Evolutionary conservation across 1,140 invertebrate species (phyloP), one percentile per base, ranked within the genome.

Genomic region (Leucophenga varia): DNA sequence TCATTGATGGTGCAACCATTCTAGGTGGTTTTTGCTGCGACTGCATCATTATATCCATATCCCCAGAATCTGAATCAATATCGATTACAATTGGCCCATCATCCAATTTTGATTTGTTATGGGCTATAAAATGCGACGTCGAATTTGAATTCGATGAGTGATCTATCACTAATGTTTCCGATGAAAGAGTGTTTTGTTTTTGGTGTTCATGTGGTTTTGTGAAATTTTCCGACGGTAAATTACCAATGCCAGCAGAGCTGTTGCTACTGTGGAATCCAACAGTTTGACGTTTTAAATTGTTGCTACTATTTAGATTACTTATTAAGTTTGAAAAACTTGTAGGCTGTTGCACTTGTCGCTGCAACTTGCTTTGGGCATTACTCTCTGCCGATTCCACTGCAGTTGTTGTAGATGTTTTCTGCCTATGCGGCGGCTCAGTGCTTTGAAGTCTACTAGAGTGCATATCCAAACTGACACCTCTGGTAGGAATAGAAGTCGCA

Each of bases 11-110:
- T 37, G 13, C 13, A 17, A 14, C 3, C 18, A 4, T 18, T 32
- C 45, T 35, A 13, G 44, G 34, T 10, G 21, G 36, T 16, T 59
- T 38, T 9, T 16, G 44, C 34, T 41, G 17, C 35, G 38, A 10
- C 51, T 47, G 19, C 19, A 13, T 65, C 55, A 37, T 54, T 61
- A 3, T 70, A 65, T 54, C 68, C 55, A 12, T 61, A 3, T 70
- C 67, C 54, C 68, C 55, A 12, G 69, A 72, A 52, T 72, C 70
- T 0, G 69, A 64, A 6, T 56, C 69, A 34, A 72, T 65, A 42
- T 72, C 59, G 43, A 72, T 72, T 3, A 72, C 52, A 50, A 68
- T 64, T 5, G 63, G 44, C 8, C 45, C 36, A 20, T 58, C 48
- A 19, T 55, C 46, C n/a, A 41, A 42, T 28, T 54, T 61, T 12